Base-by-base conservation (phyloP, 2,113 vertebrate species). In the Oenanthe oenanthe region DNA sequence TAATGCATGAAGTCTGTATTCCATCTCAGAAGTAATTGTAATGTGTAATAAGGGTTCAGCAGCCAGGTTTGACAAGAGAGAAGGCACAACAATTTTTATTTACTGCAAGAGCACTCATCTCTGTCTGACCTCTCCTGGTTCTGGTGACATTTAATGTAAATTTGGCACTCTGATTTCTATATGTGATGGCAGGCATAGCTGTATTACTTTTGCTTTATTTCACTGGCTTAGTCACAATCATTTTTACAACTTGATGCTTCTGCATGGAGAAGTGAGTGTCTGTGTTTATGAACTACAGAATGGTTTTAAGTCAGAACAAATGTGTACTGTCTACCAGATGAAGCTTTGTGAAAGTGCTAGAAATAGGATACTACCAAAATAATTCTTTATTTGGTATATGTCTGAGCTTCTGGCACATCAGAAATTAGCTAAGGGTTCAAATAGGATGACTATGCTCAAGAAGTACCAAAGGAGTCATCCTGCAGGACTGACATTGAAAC, bases 11-110 rank as follows among this genome's bases (percentile, higher is more conserved):
- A 95, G 96, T 48, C 89, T 96, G 79, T 95, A 96, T 93, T 95
- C 92, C 79, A 89, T 93, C 88, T 92, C 75, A 96, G 86, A 96
- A 96, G 92, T 94, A 96, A 96, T 94, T 96, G 95, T 93, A 95
- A 91, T 94, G 70, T 95, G 94, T 93, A 97, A 94, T 95, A 97
- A 84, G 81, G 84, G 91, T 76, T 89, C 21, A 0, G 89, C 89
- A 96, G 87, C 91, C 88, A 91, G 66, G 89, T 95, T 94, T 94
- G 92, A 93, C 85, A 90, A 83, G 94, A 91, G 66, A 82, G 82
- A 89, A 84, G 43, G 89, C 75, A 95, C 86, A 94, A 95, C 91
- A 88, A 66, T 81, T 95, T 97, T 95, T 97, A 96, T 96, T 97
- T 94, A 94, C 88, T 86, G 82, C 92, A 92, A 95, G 89, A 92